phyloP scores from a whole-genome alignment of 2,797 vertebrate species.

The Uromys caudimaculatus region DNA sequence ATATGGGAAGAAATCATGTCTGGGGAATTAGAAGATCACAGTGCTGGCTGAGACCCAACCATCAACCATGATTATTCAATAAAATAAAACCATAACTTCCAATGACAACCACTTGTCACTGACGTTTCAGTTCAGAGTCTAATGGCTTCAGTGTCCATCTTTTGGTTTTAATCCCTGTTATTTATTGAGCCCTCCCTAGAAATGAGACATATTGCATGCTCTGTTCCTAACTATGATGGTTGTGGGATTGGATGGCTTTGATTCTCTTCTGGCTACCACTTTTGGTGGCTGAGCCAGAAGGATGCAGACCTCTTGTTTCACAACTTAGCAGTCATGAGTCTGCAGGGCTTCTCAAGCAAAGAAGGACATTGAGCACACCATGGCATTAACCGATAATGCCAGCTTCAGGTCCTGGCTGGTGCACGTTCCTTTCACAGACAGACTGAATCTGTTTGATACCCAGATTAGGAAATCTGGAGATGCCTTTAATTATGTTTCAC shows the following conservation, averaged over 20 bases:
- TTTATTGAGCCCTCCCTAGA: background rate
- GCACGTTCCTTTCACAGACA: background rate
- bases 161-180: background rate
- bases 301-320: background rate
- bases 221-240: background rate
- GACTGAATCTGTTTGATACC: background rate
- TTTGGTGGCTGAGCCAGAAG: background rate
- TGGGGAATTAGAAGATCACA: background rate
- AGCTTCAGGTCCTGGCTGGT: background rate
- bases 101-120: background rate
- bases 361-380: background rate
- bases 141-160: background rate
- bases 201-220: background rate
- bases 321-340: background rate
- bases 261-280: background rate
- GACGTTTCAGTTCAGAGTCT: background rate
- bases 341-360: background rate
- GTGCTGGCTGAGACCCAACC: background rate
- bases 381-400: fast-evolving
- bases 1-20: background rate
- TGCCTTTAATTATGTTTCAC: background rate
- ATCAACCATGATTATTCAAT: background rate
- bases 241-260: background rate
- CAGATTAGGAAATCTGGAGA: background rate
- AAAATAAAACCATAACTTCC: background rate